Conservation (phyloP, 1,140 invertebrate species). For the Rhysida immarginata region DNA sequence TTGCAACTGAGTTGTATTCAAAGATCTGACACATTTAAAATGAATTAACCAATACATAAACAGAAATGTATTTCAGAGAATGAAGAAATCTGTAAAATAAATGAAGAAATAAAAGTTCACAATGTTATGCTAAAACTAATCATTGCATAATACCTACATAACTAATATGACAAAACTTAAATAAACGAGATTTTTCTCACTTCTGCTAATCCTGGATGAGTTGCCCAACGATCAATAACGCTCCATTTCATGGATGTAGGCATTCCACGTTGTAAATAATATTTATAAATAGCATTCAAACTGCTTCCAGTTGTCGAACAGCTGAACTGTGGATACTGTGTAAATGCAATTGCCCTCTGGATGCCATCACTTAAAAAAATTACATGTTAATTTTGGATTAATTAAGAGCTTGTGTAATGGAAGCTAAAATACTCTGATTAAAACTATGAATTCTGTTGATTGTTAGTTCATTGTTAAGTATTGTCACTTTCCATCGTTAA, state of each 20-base stretch:
- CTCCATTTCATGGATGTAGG: constrained; percentile 63
- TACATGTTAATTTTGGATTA: too few relatives aligned
- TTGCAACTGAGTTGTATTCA: too few relatives aligned
- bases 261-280: constrained; percentile 51
- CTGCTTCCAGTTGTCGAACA: constrained; percentile 94
- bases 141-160: background rate
- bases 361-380: constrained; percentile 55
- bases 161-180: background rate
- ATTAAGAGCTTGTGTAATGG: too few relatives aligned
- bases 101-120: too few relatives aligned
- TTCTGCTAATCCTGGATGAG: constrained; percentile 55
- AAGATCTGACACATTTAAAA: too few relatives aligned
- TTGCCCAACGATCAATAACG: constrained; percentile 86
- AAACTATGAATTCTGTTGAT: too few relatives aligned
- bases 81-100: too few relatives aligned
- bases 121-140: background rate
- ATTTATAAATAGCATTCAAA: constrained; percentile 74
- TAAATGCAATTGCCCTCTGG: constrained; percentile 71
- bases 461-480: too few relatives aligned
- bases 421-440: too few relatives aligned
- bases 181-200: constrained; percentile 16
- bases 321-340: constrained; percentile 95
- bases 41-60: too few relatives aligned
- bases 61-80: too few relatives aligned
- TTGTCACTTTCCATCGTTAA: too few relatives aligned